Evolutionary conservation across 2,888 invertebrate species (phyloP).

Genomic region (Trissolcus japonicus): DNA sequence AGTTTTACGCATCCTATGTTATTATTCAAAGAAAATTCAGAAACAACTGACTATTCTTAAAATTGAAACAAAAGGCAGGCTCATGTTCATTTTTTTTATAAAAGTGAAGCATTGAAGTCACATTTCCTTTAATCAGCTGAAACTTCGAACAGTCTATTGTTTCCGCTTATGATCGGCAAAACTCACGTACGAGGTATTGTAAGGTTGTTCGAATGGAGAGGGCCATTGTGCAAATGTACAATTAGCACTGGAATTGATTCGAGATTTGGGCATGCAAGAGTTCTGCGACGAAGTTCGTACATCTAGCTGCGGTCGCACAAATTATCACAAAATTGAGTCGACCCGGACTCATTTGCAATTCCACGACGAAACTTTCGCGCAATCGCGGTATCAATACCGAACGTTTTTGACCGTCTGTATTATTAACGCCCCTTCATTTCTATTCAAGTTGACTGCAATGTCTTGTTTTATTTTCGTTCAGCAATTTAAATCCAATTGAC

Average conservation of each 20-base stretch:
- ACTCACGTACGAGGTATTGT: conserved; percentile 28
- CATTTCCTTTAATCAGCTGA: conserved; percentile 34
- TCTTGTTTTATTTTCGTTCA: not conserved
- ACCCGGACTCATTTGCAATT: conserved; percentile 61
- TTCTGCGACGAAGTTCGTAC: conserved; percentile 24
- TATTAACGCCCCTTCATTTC: conserved; percentile 30
- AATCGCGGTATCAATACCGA: conserved; percentile 60
- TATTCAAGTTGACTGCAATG: conserved; percentile 27
- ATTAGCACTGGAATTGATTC: conserved; percentile 44
- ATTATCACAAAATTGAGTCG: conserved; percentile 46
- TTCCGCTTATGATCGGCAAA: conserved; percentile 47
- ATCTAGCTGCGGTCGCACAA: conserved; percentile 25
- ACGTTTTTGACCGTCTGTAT: conserved; percentile 14
- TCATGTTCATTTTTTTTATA: conserved; percentile 20
- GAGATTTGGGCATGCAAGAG: conserved; percentile 21
- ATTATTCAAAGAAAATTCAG: no score
- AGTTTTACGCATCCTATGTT: no score
- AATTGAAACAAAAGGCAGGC: conserved; percentile 15
- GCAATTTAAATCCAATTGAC: no score
- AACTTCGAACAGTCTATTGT: conserved; percentile 46
- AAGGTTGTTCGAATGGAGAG: conserved; percentile 28
- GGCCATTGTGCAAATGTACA: conserved; percentile 53
- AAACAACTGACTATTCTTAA: no score
- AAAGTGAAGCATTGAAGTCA: not conserved
- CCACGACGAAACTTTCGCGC: conserved; percentile 58